A percentile compares a stretch with the other conserved stretches of the same genome.
These are phyloP conservation scores for Campylomormyrus tamandua DNA, from an alignment of 2,113 vertebrate species.

Conservation along the genomic window DNA sequence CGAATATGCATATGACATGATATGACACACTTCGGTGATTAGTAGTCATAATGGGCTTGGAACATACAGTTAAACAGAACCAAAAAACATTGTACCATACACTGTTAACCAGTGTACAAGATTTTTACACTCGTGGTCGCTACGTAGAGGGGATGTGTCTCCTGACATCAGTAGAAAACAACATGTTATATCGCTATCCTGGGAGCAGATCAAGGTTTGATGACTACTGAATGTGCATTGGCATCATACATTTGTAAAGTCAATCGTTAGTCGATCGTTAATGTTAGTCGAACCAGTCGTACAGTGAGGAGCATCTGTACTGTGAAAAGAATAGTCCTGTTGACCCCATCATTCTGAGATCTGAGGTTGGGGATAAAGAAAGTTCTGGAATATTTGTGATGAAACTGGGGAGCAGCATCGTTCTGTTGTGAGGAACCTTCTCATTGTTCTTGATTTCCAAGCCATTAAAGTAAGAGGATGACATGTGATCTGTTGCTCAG, in stretches of 20 bases:
- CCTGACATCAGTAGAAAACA: background rate
- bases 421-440: background rate
- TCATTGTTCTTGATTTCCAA: background rate
- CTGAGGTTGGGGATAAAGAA: background rate
- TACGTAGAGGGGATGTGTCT: background rate
- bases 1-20: background rate
- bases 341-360: background rate
- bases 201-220: background rate
- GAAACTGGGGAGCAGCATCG: background rate
- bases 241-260: background rate
- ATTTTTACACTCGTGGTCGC: background rate
- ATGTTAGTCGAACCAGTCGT: background rate
- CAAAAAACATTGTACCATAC: background rate
- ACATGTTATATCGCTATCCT: background rate
- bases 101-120: background rate
- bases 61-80: background rate
- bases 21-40: background rate
- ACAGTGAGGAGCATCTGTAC: background rate
- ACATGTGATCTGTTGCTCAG: conserved; percentile 43
- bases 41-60: background rate
- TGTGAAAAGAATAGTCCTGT: background rate
- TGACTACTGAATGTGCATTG: background rate
- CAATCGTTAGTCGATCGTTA: too few species aligned
- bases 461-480: background rate
- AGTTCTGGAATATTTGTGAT: background rate